These are phyloP conservation scores for Apostichopus californicus DNA, from an alignment of 35 echinoderm and acorn worm species.

Conservation along the genomic window DNA sequence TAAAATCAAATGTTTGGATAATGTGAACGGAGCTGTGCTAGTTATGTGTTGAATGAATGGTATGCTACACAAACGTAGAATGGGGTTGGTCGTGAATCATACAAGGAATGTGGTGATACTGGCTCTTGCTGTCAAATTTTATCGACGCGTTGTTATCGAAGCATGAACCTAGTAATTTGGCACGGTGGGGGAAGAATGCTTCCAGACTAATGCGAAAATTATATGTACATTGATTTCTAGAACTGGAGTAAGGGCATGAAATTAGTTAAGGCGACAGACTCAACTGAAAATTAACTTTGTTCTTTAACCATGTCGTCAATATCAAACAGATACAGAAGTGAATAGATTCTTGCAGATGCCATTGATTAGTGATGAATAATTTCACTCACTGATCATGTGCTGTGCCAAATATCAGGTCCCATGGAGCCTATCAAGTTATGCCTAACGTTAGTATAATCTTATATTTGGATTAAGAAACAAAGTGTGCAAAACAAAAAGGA, in stretches of 20 bases:
- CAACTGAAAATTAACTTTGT: background rate
- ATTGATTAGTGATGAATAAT: too few relatives aligned
- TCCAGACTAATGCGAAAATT: background rate
- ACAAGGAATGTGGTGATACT: slow-evolving; percentile 5
- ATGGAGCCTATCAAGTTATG: too few relatives aligned
- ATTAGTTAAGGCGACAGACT: background rate
- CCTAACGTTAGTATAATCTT: too few relatives aligned
- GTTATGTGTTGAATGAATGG: slow-evolving; percentile 46
- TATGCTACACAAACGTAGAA: slow-evolving; percentile 13
- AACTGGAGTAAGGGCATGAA: background rate
- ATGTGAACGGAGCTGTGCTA: slow-evolving; percentile 47
- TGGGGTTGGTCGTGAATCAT: background rate
- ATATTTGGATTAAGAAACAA: too few relatives aligned
- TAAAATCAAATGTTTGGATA: slow-evolving; percentile 32
- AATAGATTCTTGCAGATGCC: too few relatives aligned
- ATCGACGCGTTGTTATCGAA: background rate
- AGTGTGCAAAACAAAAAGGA: too few relatives aligned
- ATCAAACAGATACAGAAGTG: background rate
- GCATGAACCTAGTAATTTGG: background rate
- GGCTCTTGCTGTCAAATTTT: slow-evolving; percentile 2
- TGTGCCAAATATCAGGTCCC: too few relatives aligned
- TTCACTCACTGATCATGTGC: too few relatives aligned
- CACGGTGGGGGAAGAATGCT: background rate
- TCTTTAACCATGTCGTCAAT: background rate
- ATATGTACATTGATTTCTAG: background rate